phyloP scores from a whole-genome alignment of 1,140 invertebrate species.

The Drosophila paulistorum region DNA sequence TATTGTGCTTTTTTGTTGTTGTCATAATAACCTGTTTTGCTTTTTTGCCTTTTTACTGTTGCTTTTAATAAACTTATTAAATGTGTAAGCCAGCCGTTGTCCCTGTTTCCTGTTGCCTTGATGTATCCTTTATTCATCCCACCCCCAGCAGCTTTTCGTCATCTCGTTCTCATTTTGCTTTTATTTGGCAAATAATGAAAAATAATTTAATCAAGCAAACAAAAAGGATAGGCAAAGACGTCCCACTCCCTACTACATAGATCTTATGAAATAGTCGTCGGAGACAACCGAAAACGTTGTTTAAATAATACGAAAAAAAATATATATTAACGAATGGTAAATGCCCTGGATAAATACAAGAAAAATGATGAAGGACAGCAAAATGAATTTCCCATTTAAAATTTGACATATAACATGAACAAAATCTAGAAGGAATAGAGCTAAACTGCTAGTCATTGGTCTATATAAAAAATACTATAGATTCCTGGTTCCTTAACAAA shows the following conservation, averaged over 20 bases:
- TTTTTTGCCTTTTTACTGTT: constrained; percentile 40
- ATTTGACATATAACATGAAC: no score
- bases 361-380: no score
- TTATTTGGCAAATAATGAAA: constrained; percentile 80
- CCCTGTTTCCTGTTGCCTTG: constrained; percentile 33
- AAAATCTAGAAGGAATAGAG: no score
- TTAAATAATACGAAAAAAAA: not conserved
- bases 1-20: constrained; percentile 30
- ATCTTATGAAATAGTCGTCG: not conserved
- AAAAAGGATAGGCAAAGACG: constrained; percentile 39
- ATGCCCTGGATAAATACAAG: not conserved
- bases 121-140: constrained; percentile 3
- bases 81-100: constrained; percentile 71
- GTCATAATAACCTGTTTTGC: constrained; percentile 60
- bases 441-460: no score
- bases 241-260: not conserved
- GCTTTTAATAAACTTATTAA: constrained; percentile 81
- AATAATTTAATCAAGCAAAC: constrained; percentile 81
- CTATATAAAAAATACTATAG: no score
- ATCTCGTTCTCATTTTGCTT: constrained; percentile 26
- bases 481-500: no score
- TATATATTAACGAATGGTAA: not conserved
- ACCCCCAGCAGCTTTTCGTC: not conserved
- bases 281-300: not conserved
- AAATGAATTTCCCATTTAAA: no score